Percentiles rank a stretch among this genome's conserved stretches.
phyloP scores from a whole-genome alignment of 1,140 invertebrate genomes.

The Drosophila ercepeae region DNA sequence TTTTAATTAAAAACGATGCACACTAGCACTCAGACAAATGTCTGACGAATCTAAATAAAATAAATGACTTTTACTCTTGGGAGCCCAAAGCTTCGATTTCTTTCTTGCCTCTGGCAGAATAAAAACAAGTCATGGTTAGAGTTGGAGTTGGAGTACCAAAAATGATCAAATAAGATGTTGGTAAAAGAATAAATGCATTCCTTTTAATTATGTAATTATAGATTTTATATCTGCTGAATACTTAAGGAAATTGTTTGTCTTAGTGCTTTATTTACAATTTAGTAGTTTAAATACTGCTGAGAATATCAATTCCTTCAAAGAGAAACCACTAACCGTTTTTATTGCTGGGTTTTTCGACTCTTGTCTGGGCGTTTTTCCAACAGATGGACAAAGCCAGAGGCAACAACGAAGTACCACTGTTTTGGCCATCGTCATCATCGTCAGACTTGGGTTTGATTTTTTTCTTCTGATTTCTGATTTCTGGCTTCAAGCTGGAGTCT shows the following conservation, averaged over 20 bases:
- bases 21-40: slow-evolving; percentile 29
- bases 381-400: slow-evolving; percentile 28
- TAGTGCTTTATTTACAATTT: too few relatives aligned
- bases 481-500: slow-evolving; percentile 9
- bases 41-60: slow-evolving; percentile 68
- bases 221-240: too few relatives aligned
- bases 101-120: slow-evolving; percentile 25
- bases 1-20: slow-evolving; percentile 74
- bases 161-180: neutral
- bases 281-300: neutral
- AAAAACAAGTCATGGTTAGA: slow-evolving; percentile 59
- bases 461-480: slow-evolving; percentile 17
- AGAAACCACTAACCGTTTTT: neutral
- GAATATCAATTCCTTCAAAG: neutral
- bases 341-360: neutral
- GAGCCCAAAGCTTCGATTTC: slow-evolving; percentile 51
- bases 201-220: neutral
- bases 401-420: slow-evolving; percentile 47
- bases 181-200: neutral
- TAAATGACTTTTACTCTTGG: slow-evolving; percentile 73
- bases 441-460: slow-evolving; percentile 25
- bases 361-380: slow-evolving; percentile 35
- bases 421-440: slow-evolving; percentile 45
- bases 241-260: too few relatives aligned
- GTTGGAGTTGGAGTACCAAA: slow-evolving; percentile 8